Conservation (phyloP, 2,113 vertebrate species). For the Melanocharis versteri region DNA sequence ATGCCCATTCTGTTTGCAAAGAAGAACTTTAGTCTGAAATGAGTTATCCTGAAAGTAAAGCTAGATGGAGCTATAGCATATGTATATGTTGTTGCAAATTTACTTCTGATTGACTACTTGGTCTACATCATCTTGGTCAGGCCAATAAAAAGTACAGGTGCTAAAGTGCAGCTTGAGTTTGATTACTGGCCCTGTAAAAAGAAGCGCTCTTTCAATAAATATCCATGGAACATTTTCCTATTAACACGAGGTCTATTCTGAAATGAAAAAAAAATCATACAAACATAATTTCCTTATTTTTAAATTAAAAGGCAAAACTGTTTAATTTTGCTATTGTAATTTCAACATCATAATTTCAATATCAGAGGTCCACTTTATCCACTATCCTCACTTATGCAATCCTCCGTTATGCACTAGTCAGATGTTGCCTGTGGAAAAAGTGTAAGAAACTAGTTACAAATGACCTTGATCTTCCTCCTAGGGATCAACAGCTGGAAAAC, state of each 20-base stretch:
- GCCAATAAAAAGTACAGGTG: background rate
- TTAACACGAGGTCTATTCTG: background rate
- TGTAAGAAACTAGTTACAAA: background rate
- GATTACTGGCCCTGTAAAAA: background rate
- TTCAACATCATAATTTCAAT: background rate
- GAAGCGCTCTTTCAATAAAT: background rate
- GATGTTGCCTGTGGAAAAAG: background rate
- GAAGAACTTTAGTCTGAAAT: background rate
- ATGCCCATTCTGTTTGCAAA: background rate
- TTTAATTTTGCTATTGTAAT: background rate
- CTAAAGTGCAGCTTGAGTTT: background rate
- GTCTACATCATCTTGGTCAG: background rate
- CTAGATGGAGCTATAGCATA: conserved; percentile 74
- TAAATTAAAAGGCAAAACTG: background rate
- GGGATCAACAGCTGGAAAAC: background rate
- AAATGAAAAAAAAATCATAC: background rate
- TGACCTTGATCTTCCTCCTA: background rate
- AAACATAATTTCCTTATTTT: background rate
- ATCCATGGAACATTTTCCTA: background rate
- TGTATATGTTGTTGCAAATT: background rate
- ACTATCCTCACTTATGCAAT: background rate
- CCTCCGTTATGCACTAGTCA: background rate
- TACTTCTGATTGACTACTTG: background rate
- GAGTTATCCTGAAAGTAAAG: conserved; percentile 46
- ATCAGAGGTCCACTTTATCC: background rate